Conservation (phyloP, 1,140 invertebrate genomes). For the Microplitis mediator region DNA sequence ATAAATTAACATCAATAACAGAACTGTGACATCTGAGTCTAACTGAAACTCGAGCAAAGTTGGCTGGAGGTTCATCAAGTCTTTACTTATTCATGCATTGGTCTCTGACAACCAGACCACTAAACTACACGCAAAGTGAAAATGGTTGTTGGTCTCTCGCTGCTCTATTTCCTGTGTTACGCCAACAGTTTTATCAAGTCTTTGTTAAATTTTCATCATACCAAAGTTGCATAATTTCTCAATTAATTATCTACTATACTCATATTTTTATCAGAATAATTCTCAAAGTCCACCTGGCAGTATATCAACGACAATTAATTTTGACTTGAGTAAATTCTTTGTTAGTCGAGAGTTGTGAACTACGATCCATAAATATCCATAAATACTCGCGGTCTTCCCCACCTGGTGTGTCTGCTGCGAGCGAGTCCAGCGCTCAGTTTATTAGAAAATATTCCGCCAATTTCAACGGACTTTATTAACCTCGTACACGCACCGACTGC, state of each 20-base stretch:
- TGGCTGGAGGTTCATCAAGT: conserved; percentile 32
- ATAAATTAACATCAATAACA: conserved; percentile 1
- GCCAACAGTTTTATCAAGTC: not conserved
- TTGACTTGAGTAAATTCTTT: conserved; percentile 24
- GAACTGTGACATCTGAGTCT: conserved; percentile 21
- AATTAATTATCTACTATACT: not conserved
- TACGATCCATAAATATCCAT: conserved; percentile 33
- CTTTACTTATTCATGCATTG: conserved; percentile 46
- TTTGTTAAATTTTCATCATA: too few species aligned
- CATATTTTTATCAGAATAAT: conserved; percentile 1
- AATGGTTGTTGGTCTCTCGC: conserved; percentile 37
- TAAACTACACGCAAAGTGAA: conserved; percentile 41
- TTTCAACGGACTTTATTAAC: conserved; percentile 23
- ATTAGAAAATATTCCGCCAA: conserved; percentile 31
- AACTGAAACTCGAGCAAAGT: conserved; percentile 15
- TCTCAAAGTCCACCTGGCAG: conserved; percentile 1
- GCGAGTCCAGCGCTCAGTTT: conserved; percentile 11
- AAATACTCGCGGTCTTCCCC: conserved; percentile 22
- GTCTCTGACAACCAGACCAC: conserved; percentile 37
- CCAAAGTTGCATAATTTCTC: too few species aligned
- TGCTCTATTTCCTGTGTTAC: conserved; percentile 12
- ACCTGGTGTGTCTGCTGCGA: not conserved
- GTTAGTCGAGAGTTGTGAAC: conserved; percentile 12
- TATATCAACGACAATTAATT: conserved; percentile 27
- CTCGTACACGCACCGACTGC: conserved; percentile 9